Base-by-base conservation (phyloP, 2,797 vertebrate species). In the Stomatorhinus walkeri region DNA sequence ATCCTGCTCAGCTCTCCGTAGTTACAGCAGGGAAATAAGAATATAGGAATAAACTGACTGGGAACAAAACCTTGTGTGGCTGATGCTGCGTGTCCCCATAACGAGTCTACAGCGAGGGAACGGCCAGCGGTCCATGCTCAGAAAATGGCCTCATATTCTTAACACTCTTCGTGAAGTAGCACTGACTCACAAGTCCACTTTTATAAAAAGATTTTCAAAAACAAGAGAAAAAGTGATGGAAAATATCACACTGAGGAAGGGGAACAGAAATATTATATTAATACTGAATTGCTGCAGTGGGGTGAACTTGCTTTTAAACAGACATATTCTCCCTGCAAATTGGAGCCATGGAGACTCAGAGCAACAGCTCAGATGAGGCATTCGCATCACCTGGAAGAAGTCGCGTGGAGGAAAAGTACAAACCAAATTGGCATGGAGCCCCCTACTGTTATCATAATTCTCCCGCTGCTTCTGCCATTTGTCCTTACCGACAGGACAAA, bases 201-300 rank as follows among this genome's bases (percentile, higher is more conserved):
- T 28, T 54, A 12, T 85, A 52, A 54, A 85, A 28, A 51, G 83
- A 85, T 22, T 85, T 85, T 32, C 46, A 52, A 51, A 85, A 85
- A 52, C 22, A 22, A 85, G 83, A 46, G 46, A 46, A 85, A 46
- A 51, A 51, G 49, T 19, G 12, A 52, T 32, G 12, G 76, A 81
- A 79, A 46, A 81, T 81, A 43, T 43, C 76, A 81, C 76, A 28
- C 84, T 85, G 84, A 85, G 76, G 76, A 81, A 81, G 46, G 32
- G 36, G 16, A 19, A 85, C 10, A 49, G 43, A 51, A 85, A 54
- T 28, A 85, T 28, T 85, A 85, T 32, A 85, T 85, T 54, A 51
- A 52, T 28, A 36, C 24, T 49, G 49, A 28, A 10, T 85, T 22
- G 12, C 84, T 51, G 84, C 49, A 54, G 46, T 12, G 16, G 22